Evolutionary conservation across 2,888 invertebrate species (phyloP), one percentile per base, ranked within the genome.

Genomic region (Caenorhabditis sp.): DNA sequence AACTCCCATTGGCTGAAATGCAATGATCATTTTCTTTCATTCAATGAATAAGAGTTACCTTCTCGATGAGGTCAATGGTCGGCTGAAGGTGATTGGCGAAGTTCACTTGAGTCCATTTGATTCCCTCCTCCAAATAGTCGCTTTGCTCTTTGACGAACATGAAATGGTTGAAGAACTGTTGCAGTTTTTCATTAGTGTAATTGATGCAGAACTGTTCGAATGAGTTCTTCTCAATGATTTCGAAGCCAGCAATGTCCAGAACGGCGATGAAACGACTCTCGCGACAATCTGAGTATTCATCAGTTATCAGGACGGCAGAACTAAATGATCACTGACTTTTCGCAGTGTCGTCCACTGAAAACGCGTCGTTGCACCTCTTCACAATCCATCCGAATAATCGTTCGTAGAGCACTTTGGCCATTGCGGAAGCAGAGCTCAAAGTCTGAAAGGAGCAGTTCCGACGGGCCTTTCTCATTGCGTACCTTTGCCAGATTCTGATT

Each of bases 41-140:
- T 35, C 13, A 4, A 46, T 15, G 2, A 26, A 43, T 9, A 4
- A 32, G 7, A 27, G 27, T 22, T n/a, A 85, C 86, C 80, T 83
- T 84, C 61, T 88, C 88, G 61, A 88, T 86, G 37, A 88, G 58
- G 45, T 85, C 83, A 43, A 88, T 87, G 8, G 88, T 86, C 3
- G 83, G 83, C 58, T 87, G 85, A 0, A 88, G 76, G 58, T 88
- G 88, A 37, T 84, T 79, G 15, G 85, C 86, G 62, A 95, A 96
- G 93, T 96, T 95, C 91, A 95, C 95, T 92, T 95, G 95, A 85
- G 92, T 92, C 96, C 96, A 88, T 46, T 80, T 72, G 68, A 88
- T 83, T 13, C 86, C 83, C 63, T 88, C 88, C 27, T 81, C 81
- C 48, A 81, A 56, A 71, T 88, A 88, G 56, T 88, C 88, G 20